Percentiles rank a stretch among this genome's conserved stretches.
phyloP scores from a whole-genome alignment of 2,113 vertebrate species.

The Papio anubis region DNA sequence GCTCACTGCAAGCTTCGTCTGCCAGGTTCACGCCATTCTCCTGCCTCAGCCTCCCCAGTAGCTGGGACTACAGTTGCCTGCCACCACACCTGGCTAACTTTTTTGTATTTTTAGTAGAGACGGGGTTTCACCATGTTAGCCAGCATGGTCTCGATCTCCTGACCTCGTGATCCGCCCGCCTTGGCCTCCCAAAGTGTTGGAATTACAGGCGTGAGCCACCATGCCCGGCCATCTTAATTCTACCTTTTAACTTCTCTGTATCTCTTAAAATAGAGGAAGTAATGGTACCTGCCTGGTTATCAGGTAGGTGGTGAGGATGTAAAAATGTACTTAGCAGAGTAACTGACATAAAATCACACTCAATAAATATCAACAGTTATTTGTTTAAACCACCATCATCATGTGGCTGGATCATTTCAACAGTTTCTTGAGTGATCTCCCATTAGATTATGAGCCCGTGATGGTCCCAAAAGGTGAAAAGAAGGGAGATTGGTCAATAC shows the following conservation, averaged over 20 bases:
- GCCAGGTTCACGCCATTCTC: too few relatives aligned
- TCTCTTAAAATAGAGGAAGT: neutral
- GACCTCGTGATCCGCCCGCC: too few relatives aligned
- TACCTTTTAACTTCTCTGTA: neutral
- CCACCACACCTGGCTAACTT: too few relatives aligned
- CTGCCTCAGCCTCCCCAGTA: too few relatives aligned
- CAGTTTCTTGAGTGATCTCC: neutral
- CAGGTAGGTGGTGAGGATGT: neutral
- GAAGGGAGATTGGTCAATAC: neutral
- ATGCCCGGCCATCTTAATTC: neutral
- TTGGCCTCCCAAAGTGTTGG: too few relatives aligned
- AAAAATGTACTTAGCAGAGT: neutral
- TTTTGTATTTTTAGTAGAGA: too few relatives aligned
- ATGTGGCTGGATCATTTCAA: neutral
- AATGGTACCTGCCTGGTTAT: neutral
- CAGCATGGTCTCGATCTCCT: too few relatives aligned
- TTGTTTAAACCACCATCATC: neutral
- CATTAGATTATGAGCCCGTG: neutral
- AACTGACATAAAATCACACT: neutral
- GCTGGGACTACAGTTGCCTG: too few relatives aligned
- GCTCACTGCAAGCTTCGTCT: too few relatives aligned
- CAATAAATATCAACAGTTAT: neutral
- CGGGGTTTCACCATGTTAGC: too few relatives aligned
- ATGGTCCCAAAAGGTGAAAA: neutral
- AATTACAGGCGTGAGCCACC: too few relatives aligned